These are phyloP conservation scores for Halocynthia roretzi DNA, from an alignment of 23 tunicate species.

Conservation along the genomic window DNA sequence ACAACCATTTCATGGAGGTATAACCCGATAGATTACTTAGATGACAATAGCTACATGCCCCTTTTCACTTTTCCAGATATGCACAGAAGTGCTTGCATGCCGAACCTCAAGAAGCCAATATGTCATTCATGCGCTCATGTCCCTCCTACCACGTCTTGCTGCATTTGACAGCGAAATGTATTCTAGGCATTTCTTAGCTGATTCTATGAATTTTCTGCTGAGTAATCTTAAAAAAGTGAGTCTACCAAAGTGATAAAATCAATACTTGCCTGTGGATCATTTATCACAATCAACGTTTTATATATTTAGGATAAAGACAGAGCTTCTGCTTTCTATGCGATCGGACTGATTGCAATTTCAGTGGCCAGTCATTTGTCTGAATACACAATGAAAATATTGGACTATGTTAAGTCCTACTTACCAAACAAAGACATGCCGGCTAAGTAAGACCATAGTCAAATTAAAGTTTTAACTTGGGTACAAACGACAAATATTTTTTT, in stretches of 20 bases:
- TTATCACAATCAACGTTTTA: background rate
- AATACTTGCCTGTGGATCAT: background rate
- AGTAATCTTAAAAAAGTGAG: conserved; percentile 53
- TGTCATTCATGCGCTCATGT: conserved; percentile 50
- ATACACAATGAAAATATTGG: conserved; percentile 45
- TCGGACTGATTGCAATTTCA: conserved; percentile 50
- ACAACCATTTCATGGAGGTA: background rate
- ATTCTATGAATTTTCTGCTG: conserved; percentile 54
- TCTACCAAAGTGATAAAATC: background rate
- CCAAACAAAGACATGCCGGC: conserved; percentile 61
- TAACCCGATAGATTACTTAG: background rate
- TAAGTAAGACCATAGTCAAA: conserved; percentile 28
- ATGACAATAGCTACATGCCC: no score
- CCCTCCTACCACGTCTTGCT: conserved; percentile 71
- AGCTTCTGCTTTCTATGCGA: conserved; percentile 37
- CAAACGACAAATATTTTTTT: no score
- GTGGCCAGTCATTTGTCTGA: conserved; percentile 26
- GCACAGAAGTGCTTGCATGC: conserved; percentile 46
- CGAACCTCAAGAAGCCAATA: conserved; percentile 37
- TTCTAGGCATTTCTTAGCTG: conserved; percentile 16
- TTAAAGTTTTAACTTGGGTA: background rate
- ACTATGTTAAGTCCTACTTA: conserved; percentile 35
- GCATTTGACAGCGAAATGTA: conserved; percentile 50
- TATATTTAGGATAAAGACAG: conserved; percentile 60
- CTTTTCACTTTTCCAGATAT: conserved; percentile 38